A percentile compares a stretch with the other conserved stretches of the same genome.
Evolutionary conservation across 2,888 invertebrate genomes (phyloP).

Genomic region (Eupithecia subumbrata): DNA sequence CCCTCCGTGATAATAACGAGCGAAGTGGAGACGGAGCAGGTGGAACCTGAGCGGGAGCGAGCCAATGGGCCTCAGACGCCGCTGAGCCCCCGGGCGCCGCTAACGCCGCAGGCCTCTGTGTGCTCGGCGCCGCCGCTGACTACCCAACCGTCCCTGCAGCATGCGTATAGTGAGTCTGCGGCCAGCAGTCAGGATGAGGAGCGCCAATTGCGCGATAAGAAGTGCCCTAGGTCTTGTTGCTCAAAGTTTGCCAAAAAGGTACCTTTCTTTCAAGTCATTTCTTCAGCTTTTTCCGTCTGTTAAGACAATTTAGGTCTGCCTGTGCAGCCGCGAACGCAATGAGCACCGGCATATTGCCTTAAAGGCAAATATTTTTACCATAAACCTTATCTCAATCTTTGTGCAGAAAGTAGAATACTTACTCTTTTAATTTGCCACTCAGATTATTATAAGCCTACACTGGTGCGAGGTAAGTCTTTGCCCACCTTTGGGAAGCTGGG

Average conservation of each 20-base stretch:
- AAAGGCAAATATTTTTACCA: background rate
- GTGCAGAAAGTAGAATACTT: background rate
- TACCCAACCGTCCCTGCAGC: constrained; percentile 78
- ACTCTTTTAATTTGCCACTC: background rate
- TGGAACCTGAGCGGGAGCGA: constrained; percentile 68
- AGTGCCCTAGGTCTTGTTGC: constrained; percentile 90
- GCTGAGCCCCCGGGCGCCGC: constrained; percentile 73
- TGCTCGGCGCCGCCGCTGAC: constrained; percentile 79
- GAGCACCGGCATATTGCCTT: no score
- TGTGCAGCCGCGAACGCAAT: no score
- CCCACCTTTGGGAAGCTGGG: no score
- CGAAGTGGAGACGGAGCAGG: constrained; percentile 75
- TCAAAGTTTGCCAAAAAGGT: constrained; percentile 93
- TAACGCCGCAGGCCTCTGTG: constrained; percentile 77
- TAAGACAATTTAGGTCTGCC: no score
- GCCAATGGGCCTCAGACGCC: constrained; percentile 80
- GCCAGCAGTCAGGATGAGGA: constrained; percentile 87
- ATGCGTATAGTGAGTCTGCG: constrained; percentile 80
- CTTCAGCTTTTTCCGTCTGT: no score
- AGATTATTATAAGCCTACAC: no score
- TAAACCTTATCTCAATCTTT: background rate
- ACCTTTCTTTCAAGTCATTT: background rate
- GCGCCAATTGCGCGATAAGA: constrained; percentile 75
- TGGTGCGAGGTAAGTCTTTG: no score
- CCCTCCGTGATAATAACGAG: constrained; percentile 89